A percentile compares a stretch with the other conserved stretches of the same genome.
Evolutionary conservation across 2,797 vertebrate genomes (phyloP).

Genomic region (Neostethus bicornis): DNA sequence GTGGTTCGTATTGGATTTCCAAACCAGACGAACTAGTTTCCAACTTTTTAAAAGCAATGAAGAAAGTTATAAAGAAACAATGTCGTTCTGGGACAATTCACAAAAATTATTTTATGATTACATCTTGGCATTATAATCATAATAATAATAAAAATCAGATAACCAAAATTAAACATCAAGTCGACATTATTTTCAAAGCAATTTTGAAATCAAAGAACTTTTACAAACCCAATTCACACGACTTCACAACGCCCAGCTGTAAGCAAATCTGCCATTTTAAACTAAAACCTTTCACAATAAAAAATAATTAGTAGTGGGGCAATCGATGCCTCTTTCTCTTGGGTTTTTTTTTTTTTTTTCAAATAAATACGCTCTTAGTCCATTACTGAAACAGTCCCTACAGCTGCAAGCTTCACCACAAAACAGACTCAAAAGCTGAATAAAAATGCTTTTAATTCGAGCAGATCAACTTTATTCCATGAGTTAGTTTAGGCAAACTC

Average conservation of each 20-base stretch:
- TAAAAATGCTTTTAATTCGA: conserved; percentile 25
- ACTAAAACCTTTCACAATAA: conserved; percentile 18
- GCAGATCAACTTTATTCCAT: conserved; percentile 30
- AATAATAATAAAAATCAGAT: neutral
- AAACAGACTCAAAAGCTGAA: neutral
- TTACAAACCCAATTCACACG: conserved; percentile 35
- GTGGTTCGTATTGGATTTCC: conserved; percentile 30
- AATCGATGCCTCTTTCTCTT: neutral
- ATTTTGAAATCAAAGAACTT: conserved; percentile 48
- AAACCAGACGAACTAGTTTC: conserved; percentile 30
- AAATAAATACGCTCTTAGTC: neutral
- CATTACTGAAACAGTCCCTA: conserved; percentile 1
- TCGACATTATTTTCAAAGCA: conserved; percentile 17
- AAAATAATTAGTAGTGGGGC: conserved; percentile 11
- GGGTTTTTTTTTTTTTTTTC: conserved; percentile 10
- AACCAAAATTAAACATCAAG: conserved; percentile 17
- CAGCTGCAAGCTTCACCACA: neutral
- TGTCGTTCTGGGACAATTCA: conserved; percentile 9
- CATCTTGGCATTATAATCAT: neutral
- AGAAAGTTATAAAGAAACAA: conserved; percentile 21
- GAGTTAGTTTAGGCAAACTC: conserved; percentile 41
- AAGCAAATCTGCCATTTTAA: conserved; percentile 45
- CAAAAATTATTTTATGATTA: conserved; percentile 5
- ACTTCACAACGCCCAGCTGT: conserved; percentile 37
- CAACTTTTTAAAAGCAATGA: conserved; percentile 28